Conservation (phyloP, 2,888 invertebrate genomes). For the Cataglyphis cursor region DNA sequence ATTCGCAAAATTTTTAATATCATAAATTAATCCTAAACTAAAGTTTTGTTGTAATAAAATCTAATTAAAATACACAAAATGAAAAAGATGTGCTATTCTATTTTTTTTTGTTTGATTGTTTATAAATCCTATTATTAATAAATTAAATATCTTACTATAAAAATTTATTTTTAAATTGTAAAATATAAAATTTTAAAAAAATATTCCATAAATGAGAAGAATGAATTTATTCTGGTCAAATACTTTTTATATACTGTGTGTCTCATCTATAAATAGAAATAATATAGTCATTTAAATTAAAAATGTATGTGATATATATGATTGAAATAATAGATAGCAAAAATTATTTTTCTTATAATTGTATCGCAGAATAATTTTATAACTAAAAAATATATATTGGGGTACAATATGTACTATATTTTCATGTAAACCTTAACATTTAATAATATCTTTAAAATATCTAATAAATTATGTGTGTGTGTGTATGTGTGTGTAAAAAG, state of each 20-base stretch:
- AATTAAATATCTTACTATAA: not conserved
- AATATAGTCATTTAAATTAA: not conserved
- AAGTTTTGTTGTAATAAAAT: not conserved
- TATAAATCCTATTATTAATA: not conserved
- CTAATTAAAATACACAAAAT: not conserved
- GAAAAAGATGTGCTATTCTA: not conserved
- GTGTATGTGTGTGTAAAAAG: no score
- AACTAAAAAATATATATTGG: not conserved
- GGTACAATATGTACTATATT: not conserved
- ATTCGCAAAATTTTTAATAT: constrained; percentile 3
- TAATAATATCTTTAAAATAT: not conserved
- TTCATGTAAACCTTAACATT: not conserved
- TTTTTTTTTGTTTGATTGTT: not conserved
- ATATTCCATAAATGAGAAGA: not conserved
- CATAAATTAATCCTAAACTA: not conserved
- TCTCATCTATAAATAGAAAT: not conserved
- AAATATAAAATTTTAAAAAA: constrained; percentile 17
- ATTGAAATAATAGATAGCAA: not conserved
- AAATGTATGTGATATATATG: no score
- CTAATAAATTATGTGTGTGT: no score
- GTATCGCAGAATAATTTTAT: not conserved
- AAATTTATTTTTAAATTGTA: not conserved
- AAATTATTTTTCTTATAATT: not conserved
- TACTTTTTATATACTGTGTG: not conserved
- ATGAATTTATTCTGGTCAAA: not conserved